Evolutionary conservation across 35 echinoderm and acorn worm genomes (phyloP).

Genomic region (Anneissia japonica): DNA sequence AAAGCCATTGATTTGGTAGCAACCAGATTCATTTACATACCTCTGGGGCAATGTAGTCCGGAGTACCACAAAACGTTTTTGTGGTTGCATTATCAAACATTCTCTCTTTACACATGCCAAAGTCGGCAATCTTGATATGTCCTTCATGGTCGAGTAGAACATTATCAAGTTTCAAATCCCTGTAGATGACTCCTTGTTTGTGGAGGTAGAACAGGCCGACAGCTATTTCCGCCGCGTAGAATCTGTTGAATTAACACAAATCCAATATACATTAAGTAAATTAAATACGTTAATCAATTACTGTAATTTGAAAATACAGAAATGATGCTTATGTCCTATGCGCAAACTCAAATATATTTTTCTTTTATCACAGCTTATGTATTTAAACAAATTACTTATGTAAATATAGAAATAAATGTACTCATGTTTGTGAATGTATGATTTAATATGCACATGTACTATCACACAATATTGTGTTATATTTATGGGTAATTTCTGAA

Average conservation of each 20-base stretch:
- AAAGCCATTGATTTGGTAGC: too few species aligned
- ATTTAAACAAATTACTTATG: too few species aligned
- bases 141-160: slow-evolving; percentile 82
- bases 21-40: too few species aligned
- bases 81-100: slow-evolving; percentile 80
- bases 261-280: background rate
- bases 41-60: slow-evolving; percentile 99
- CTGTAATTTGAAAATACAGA: background rate
- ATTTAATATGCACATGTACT: too few species aligned
- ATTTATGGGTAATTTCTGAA: too few species aligned
- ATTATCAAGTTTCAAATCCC: slow-evolving; percentile 93
- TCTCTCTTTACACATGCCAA: slow-evolving; percentile 97
- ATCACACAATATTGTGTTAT: too few species aligned
- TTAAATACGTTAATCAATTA: background rate
- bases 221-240: slow-evolving; percentile 92
- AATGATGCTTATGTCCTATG: background rate
- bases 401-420: too few species aligned
- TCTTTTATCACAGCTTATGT: too few species aligned
- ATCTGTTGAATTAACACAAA: slow-evolving; percentile 25
- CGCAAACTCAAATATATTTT: too few species aligned
- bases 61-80: slow-evolving; percentile 93
- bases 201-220: slow-evolving; percentile 94
- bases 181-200: slow-evolving; percentile 73
- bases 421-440: too few species aligned
- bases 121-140: slow-evolving; percentile 99